Conservation (phyloP, 1,140 invertebrate species). For the Saccostrea glomerata region DNA sequence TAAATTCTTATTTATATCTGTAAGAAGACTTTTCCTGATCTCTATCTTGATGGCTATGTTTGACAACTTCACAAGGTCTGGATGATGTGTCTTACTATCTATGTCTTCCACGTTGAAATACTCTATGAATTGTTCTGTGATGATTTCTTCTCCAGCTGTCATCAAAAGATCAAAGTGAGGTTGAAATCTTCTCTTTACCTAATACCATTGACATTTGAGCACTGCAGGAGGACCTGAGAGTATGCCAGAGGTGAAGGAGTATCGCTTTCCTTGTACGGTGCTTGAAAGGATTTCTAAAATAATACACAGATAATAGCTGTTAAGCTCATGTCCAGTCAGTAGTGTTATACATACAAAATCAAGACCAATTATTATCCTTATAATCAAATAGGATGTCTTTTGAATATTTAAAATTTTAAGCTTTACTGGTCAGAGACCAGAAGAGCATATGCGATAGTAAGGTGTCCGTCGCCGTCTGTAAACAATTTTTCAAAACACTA, state of each 20-base stretch:
- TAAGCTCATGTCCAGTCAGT: too few relatives aligned
- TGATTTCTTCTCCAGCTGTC: not conserved
- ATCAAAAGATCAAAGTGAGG: slow-evolving; percentile 6
- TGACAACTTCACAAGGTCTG: not conserved
- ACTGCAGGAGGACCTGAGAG: not conserved
- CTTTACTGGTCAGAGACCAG: too few relatives aligned
- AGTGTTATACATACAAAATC: too few relatives aligned
- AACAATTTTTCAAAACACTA: too few relatives aligned
- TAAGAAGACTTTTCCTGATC: not conserved
- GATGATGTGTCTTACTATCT: not conserved
- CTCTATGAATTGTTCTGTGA: slow-evolving; percentile 8
- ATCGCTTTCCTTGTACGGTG: not conserved
- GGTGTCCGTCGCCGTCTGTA: too few relatives aligned
- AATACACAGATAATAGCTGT: not conserved
- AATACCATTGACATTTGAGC: slow-evolving; percentile 13
- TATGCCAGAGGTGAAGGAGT: not conserved
- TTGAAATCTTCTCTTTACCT: slow-evolving; percentile 26
- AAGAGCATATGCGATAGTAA: too few relatives aligned
- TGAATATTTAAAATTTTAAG: too few relatives aligned
- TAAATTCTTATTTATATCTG: not conserved
- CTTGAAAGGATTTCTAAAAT: not conserved
- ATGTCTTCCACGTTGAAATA: slow-evolving; percentile 15
- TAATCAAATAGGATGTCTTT: not conserved
- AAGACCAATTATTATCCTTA: too few relatives aligned
- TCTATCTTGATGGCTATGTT: not conserved